Evolutionary conservation across 2,113 vertebrate genomes (phyloP).

Genomic region (Podiceps cristatus): DNA sequence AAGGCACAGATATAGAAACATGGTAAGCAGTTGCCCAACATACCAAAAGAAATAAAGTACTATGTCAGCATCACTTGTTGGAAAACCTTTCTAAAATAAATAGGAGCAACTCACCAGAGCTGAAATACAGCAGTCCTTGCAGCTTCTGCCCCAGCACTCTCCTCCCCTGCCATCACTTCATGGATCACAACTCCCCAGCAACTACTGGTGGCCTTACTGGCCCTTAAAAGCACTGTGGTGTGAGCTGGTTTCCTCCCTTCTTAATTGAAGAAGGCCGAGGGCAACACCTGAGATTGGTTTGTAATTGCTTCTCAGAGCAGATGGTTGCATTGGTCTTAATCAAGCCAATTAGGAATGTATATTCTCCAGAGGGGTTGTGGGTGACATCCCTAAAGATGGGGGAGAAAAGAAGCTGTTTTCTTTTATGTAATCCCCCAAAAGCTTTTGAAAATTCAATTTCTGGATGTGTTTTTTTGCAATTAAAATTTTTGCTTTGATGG

Average conservation of each 20-base stretch:
- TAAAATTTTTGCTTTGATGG: not conserved
- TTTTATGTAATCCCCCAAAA: not conserved
- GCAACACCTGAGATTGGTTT: not conserved
- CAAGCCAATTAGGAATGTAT: not conserved
- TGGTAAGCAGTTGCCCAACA: not conserved
- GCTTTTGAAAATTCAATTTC: not conserved
- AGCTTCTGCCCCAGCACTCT: accelerated
- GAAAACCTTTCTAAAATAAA: not conserved
- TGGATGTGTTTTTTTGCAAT: not conserved
- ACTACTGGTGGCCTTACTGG: too few relatives aligned
- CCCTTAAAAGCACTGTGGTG: not conserved
- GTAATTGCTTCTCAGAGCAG: not conserved
- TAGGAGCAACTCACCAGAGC: not conserved
- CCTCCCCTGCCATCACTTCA: accelerated
- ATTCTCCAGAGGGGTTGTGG: not conserved
- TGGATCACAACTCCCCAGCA: accelerated
- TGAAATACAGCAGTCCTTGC: accelerated
- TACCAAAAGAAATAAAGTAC: not conserved
- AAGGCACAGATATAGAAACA: not conserved
- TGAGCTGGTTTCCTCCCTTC: not conserved
- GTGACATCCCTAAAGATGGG: not conserved
- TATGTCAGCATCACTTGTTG: not conserved
- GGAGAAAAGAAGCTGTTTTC: not conserved
- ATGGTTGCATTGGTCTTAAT: not conserved
- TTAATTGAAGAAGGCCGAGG: not conserved